A percentile compares a stretch with the other conserved stretches of the same genome.
Evolutionary conservation across 2,113 vertebrate species (phyloP).

Genomic region (Peromyscus leucopus): DNA sequence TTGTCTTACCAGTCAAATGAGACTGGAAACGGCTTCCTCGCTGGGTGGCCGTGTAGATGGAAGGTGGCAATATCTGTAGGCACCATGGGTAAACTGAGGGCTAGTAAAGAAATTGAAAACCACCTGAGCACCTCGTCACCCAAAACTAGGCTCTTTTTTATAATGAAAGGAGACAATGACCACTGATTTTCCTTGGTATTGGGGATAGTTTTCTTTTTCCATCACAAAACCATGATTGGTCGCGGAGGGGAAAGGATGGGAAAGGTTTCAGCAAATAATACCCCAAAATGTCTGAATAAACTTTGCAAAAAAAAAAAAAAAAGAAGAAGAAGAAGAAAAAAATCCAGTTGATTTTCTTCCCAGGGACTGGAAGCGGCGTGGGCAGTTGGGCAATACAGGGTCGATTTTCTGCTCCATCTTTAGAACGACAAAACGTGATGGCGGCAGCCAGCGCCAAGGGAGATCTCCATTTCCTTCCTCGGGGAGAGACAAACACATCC

Average conservation of each 20-base stretch:
- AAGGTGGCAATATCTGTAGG: background rate
- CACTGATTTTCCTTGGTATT: slow-evolving; percentile 11
- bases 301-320: slow-evolving; percentile 21
- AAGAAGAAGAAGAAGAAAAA: background rate
- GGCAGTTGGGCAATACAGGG: slow-evolving; percentile 52
- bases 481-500: slow-evolving; percentile 48
- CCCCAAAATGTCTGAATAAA: slow-evolving; percentile 51
- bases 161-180: background rate
- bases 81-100: background rate
- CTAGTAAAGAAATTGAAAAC: background rate
- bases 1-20: background rate
- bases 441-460: slow-evolving; percentile 28
- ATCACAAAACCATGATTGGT: slow-evolving; percentile 31
- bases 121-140: background rate
- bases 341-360: slow-evolving; percentile 43
- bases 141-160: background rate
- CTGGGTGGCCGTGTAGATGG: background rate
- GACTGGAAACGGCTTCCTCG: background rate
- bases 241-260: slow-evolving; percentile 24
- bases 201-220: background rate
- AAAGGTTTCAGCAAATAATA: slow-evolving; percentile 27
- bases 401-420: slow-evolving; percentile 68
- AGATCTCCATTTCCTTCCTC: slow-evolving; percentile 62
- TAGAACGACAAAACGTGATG: background rate
- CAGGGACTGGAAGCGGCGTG: slow-evolving; percentile 31